Evolutionary conservation across 2,113 vertebrate species (phyloP).

Genomic region (Gavialis gangeticus): DNA sequence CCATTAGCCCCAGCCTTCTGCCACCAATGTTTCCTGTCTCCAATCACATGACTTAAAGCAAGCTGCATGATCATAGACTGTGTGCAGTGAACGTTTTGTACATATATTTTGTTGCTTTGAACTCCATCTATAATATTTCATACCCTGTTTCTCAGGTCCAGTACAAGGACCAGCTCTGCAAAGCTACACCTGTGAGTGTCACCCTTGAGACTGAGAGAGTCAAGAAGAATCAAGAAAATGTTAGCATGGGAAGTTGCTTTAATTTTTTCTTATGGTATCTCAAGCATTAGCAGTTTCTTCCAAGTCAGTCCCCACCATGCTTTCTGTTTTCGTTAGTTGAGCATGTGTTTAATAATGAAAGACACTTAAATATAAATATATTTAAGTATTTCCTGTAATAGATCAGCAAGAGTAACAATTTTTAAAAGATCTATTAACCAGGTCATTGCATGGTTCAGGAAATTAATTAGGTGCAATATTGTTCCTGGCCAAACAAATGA

Average conservation of each 20-base stretch:
- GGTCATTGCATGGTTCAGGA: not conserved
- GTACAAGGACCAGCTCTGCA: conserved; percentile 86
- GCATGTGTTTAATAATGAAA: not conserved
- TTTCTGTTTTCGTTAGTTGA: not conserved
- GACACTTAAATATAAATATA: not conserved
- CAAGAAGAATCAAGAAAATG: conserved; percentile 92
- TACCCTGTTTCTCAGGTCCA: conserved; percentile 79
- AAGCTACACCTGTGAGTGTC: conserved; percentile 82
- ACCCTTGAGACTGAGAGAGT: conserved; percentile 92
- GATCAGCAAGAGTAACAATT: not conserved
- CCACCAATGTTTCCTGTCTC: too few relatives aligned
- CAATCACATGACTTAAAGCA: too few relatives aligned
- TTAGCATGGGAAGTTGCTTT: conserved; percentile 85
- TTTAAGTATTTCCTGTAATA: not conserved
- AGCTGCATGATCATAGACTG: too few relatives aligned
- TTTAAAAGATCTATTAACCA: not conserved
- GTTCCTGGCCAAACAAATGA: not conserved
- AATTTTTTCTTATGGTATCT: not conserved
- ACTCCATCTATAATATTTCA: not conserved
- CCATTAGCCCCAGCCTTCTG: too few relatives aligned
- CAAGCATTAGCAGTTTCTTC: not conserved
- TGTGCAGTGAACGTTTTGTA: too few relatives aligned
- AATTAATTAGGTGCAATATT: not conserved
- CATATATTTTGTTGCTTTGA: not conserved
- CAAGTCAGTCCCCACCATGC: not conserved